Evolutionary conservation across 2,113 vertebrate species (phyloP), one percentile per base, ranked within the genome.

Genomic region (Phoxinus phoxinus): DNA sequence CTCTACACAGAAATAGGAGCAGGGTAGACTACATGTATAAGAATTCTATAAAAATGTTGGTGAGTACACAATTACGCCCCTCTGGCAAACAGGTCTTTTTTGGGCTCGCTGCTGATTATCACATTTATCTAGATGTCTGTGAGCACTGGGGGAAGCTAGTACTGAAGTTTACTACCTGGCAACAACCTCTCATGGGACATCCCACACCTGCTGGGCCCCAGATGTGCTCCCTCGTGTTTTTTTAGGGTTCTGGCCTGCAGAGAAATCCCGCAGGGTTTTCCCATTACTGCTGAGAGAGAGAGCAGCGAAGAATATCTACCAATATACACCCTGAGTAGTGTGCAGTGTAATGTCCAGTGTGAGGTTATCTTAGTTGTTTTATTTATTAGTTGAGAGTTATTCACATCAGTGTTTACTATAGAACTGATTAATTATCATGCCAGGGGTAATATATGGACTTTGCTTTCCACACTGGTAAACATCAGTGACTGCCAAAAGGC

Each of bases 181-280:
- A 89, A 90, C 92, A 89, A 92, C 94, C 87, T 90, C 92, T 94
- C 93, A 90, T 90, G 94, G 90, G 92, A 94, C 86, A 90, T 78
- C 84, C 79, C 74, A 92, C 93, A 93, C 93, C 94, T 94, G 94
- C 93, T 92, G 93, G 89, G 93, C 87, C 91, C 93, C 94, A 94
- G 93, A 94, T 95, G 94, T 94, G 93, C 88, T 90, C 63, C 89
- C 90, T 89, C 89, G 88, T 91, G 91, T 92, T 93, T 92, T 35
- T 87, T 94, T 90, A 90, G 89, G 91, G 91, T 63, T 84, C 78
- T 91, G 89, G 87, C 90, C 93, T 91, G 87, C 87, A 88, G 88
- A 92, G 89, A 73, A 25, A 85, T 94, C 91, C 94, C 94, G 84
- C 7, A 89, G 92, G 93, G 91, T 87, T 85, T 83, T 51, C 46